Base-by-base conservation (phyloP, 2,797 vertebrate species). In the Sebastes iracundus region DNA sequence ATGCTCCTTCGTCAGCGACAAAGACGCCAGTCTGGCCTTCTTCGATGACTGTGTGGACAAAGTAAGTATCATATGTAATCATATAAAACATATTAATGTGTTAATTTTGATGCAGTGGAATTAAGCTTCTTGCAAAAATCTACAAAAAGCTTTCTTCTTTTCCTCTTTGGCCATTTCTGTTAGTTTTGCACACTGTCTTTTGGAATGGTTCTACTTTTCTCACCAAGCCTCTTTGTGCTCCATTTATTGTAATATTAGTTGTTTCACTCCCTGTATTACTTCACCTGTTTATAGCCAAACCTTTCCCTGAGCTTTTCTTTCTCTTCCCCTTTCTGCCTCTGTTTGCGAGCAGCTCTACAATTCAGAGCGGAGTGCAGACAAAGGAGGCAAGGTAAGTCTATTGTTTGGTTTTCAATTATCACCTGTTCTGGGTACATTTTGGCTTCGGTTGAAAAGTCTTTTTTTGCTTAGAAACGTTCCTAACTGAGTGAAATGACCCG, bases 31-130 rank as follows among this genome's bases (percentile, higher is more conserved):
- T 85, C 94, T 99, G 84, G 98, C 97, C 0, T 99, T 99, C 94
- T 99, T 99, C 85, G 98, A 99, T 88, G 98, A 99, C 94, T 99
- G 98, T 10, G 97, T 99, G 77, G 97, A 99, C 91, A 99, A 99
- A 96, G 98, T 99, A 96, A 95, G 96, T 5, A 72, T 27, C 7
- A 23, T 49, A 4, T 66, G 77, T 13, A 14, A 12, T 25, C 32
- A 11, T 10, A 14, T 20, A 52, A 52, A 52, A 52, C 16, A 13
- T 22, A 55, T 58, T 58, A 28, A 55, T 64, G 7, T 68, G 23
- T 80, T 70, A 1, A 6, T 73, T 67, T 16, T 55, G 32, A 72
- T 71, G 14, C 14, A 66, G 61, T 79, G 30, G n/a, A 66, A 18
- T 46, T 28, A 12, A 32, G 3, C 18, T 22, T 16, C 53, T 20